Evolutionary conservation across 2,797 vertebrate genomes (phyloP), one percentile per base, ranked within the genome.

Genomic region (Rhinichthys osculus): DNA sequence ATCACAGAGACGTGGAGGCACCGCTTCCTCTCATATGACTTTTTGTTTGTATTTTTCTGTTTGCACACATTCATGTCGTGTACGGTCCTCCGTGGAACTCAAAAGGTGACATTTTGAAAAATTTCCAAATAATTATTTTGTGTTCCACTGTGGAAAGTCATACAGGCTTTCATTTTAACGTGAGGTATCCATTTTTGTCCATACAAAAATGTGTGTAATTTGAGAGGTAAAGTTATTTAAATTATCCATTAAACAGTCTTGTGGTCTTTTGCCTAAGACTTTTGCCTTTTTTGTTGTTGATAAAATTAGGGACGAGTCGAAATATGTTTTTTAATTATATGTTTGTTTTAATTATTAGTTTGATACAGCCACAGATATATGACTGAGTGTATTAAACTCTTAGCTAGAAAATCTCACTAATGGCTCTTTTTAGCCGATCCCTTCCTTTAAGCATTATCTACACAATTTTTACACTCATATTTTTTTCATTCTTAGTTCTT

Each of bases 401-500:
- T 35, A 33, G 35, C 35, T 21, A 40, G 35, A 67, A 67, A 7
- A 67, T 67, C 7, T 13, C 38, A 13, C 9, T 70, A 40, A 70
- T 42, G 19, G 19, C 40, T 21, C 9, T 14, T 71, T 21, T 42
- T 71, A 42, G 69, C 10, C 67, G 40, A 10, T 27, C 27, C 27
- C 27, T 27, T 27, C 27, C 27, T 27, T 27, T 27, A 27, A 27
- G 27, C 27, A 27, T 27, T 27, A 27, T 27, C 1, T 54, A 27
- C n/a, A 62, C n/a, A 64, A 64, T 64, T 14, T 27, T 7, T 64
- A 30, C 27, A 27, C 13, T 64, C 5, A 64, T 64, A 27, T 30
- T 64, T 27, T 73, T 47, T 30, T 50, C 71, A 17, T 50, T 73
- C 70, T 44, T 72, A 27, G 10, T 50, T 73, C 70, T 44, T 72